phyloP scores from a whole-genome alignment of 2,888 invertebrate genomes.

The Brenthis ino region DNA sequence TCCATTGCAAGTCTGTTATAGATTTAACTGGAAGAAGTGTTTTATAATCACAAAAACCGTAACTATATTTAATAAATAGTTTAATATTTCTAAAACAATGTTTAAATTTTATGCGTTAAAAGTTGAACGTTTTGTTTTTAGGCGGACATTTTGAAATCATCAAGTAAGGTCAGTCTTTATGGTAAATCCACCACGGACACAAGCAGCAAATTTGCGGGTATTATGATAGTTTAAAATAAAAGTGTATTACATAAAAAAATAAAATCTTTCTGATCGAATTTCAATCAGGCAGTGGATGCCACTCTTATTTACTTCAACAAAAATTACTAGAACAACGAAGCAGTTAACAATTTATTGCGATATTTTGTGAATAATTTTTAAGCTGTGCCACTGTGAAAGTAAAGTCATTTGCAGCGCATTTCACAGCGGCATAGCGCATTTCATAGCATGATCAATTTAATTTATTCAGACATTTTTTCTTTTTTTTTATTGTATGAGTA shows the following conservation, averaged over 20 bases:
- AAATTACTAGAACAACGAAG: neutral
- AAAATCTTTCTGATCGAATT: too few species aligned
- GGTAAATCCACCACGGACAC: conserved; percentile 44
- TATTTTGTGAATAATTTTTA: neutral
- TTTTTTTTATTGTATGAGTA: too few species aligned
- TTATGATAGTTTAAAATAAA: too few species aligned
- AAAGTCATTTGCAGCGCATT: too few species aligned
- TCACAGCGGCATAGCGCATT: too few species aligned
- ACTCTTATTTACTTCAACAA: too few species aligned
- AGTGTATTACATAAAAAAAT: too few species aligned
- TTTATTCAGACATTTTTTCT: too few species aligned
- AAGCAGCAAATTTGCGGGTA: conserved; percentile 42
- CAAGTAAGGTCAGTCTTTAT: conserved; percentile 40
- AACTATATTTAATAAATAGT: conserved; percentile 30
- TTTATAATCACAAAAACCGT: conserved; percentile 50
- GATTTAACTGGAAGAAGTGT: conserved; percentile 67
- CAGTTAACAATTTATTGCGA: neutral
- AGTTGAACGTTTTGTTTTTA: conserved; percentile 6
- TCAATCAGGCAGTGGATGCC: too few species aligned
- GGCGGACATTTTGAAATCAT: conserved; percentile 27
- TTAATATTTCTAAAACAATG: neutral
- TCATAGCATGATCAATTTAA: too few species aligned
- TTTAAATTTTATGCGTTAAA: neutral
- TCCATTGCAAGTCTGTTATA: conserved; percentile 67
- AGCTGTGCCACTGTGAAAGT: too few species aligned